Base-by-base conservation (phyloP, 1,140 invertebrate genomes). In the Popillia japonica region DNA sequence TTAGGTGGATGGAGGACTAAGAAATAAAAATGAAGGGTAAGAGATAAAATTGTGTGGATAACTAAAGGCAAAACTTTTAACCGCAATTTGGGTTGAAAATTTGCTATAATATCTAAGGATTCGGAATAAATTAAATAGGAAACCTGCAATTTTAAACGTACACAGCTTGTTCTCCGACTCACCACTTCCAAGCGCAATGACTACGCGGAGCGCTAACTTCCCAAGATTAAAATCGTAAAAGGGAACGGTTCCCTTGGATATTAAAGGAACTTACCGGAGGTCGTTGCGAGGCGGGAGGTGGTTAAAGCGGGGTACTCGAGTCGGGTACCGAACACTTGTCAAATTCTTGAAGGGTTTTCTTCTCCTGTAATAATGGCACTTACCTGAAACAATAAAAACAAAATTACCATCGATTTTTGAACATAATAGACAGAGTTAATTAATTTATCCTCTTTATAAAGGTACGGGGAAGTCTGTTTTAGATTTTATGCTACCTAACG, bases 331-430 rank as follows among this genome's bases (percentile, higher is more conserved):
- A n/a, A 10, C 6, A 34, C 27, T 34, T 34, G 27, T 34, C 27
- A 14, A 68, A 55, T 23, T 68, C 61, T 34, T 68, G 17, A 10
- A 68, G 14, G 61, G 61, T 20, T 68, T 68, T 20, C 61, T 68
- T 64, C 61, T 22, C 61, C 4, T n/a, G 11, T 22, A 22, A 68
- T 68, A 68, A 68, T 68, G 22, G 61, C 27, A 68, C 61, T 68
- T 68, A 68, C 61, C 61, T 68, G 61, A 68, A 68, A 68, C 61
- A 68, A 68, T 68, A 68, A 68, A 68, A 68, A 68, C 61, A 68
- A 23, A 68, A 68, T 68, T 68, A 68, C 61, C 3, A 68, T 68
- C 61, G 61, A 68, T 27, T 68, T 68, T 68, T 68, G 20, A 34
- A 27, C 22, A 68, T 68, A 68, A 68, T 68, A 68, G 61, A 34